Evolutionary conservation across 2,888 invertebrate genomes (phyloP), one percentile per base, ranked within the genome.

Genomic region (Nephrocerus scutellatus): DNA sequence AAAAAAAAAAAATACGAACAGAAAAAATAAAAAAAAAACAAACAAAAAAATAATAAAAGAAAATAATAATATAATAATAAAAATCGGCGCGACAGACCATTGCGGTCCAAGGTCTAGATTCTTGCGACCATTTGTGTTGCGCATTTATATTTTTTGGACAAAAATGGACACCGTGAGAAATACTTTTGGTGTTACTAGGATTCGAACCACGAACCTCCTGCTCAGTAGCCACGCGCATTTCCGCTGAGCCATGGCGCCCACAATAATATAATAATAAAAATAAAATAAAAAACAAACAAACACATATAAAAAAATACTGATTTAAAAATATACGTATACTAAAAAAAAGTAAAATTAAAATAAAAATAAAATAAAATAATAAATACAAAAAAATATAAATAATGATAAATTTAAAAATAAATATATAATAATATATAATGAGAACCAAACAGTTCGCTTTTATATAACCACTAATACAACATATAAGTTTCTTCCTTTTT

Each of bases 21-120:
- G 6, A 4, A 24, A 15, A 6, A 34, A 34, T 25, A 10, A n/a
- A 18, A 36, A 13, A 18, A 37, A 8, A 31, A 24, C 5, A 37
- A 23, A 24, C 13, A 20, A 30, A 30, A 30, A 30, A 30, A 20
- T 13, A 30, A 37, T 30, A 30, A 30, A 19, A 37, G 23, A 37
- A 37, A 37, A 37, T 37, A 37, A 30, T 30, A 30, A 37, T 37
- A 25, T 8, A 10, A 30, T 30, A 23, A n/a, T 30, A 30, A 37
- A 14, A 23, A 24, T 15, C 30, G 30, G 14, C 25, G 19, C 15
- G 30, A 8, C 30, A 16, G n/a, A n/a, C n/a, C n/a, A n/a, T n/a
- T n/a, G n/a, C n/a, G n/a, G n/a, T n/a, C n/a, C n/a, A n/a, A n/a
- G n/a, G n/a, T n/a, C n/a, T n/a, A n/a, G n/a, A n/a, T n/a, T n/a